phyloP scores from a whole-genome alignment of 2,888 invertebrate genomes.

The Elegia similella region DNA sequence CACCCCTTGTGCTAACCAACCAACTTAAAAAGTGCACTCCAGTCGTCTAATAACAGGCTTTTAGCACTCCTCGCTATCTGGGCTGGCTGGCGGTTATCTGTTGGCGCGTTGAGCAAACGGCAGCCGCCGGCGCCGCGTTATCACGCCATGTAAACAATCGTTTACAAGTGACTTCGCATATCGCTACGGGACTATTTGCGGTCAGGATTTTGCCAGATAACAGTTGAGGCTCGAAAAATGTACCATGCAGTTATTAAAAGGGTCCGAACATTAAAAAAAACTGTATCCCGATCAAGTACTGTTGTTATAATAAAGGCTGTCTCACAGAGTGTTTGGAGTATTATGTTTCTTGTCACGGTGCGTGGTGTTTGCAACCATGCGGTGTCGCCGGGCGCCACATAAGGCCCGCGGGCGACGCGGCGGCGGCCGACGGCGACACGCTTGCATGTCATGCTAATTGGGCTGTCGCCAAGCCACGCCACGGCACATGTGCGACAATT shows the following conservation, averaged over 20 bases:
- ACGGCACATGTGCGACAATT: conserved; percentile 78
- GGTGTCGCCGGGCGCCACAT: conserved; percentile 33
- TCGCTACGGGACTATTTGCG: conserved; percentile 63
- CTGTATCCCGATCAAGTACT: conserved; percentile 20
- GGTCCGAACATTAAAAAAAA: conserved; percentile 2
- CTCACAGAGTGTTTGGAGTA: conserved; percentile 38
- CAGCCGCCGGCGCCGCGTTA: conserved; percentile 77
- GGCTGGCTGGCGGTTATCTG: conserved; percentile 60
- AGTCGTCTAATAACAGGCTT: conserved; percentile 65
- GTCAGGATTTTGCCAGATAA: conserved; percentile 69
- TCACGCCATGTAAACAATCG: conserved; percentile 69
- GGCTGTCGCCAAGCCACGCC: conserved; percentile 70
- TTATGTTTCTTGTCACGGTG: conserved; percentile 52
- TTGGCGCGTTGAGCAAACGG: conserved; percentile 46
- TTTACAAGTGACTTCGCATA: conserved; percentile 70
- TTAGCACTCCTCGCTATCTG: conserved; percentile 66
- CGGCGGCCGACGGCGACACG: conserved; percentile 49
- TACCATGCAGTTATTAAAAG: conserved; percentile 24
- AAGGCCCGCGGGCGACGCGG: conserved; percentile 45
- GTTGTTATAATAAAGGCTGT: conserved; percentile 33
- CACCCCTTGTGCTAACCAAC: conserved; percentile 46
- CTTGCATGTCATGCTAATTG: conserved; percentile 70
- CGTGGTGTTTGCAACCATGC: conserved; percentile 26
- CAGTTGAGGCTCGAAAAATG: conserved; percentile 33
- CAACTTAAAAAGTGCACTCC: conserved; percentile 59